Conservation (phyloP, 2,113 vertebrate species). For the Raja brachyura region DNA sequence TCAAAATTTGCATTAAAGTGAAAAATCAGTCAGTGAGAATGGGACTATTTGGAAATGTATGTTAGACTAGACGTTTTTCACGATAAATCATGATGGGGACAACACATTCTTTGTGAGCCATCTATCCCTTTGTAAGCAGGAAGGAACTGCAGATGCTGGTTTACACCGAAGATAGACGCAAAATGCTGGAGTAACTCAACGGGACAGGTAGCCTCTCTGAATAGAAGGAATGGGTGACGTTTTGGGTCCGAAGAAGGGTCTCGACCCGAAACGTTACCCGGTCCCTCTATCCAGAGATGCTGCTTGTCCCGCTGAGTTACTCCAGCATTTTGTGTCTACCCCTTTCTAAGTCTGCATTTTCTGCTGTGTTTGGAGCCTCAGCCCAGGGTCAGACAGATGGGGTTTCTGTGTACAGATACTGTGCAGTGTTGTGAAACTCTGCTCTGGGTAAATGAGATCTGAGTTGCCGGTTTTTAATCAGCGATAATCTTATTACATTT, state of each 20-base stretch:
- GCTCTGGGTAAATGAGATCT: not conserved
- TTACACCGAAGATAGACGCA: too few species aligned
- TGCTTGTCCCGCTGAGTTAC: too few species aligned
- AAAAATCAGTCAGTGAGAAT: too few species aligned
- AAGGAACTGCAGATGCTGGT: too few species aligned
- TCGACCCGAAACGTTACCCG: too few species aligned
- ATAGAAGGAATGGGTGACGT: too few species aligned
- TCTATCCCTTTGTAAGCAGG: not conserved
- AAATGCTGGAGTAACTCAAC: too few species aligned
- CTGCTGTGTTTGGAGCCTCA: not conserved
- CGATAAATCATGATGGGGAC: not conserved
- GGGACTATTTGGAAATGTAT: not conserved
- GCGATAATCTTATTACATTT: not conserved
- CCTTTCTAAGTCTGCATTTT: not conserved
- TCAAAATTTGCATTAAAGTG: not conserved
- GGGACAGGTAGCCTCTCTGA: too few species aligned
- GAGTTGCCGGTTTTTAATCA: not conserved
- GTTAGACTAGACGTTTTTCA: not conserved
- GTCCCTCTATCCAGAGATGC: too few species aligned
- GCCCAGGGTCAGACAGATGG: not conserved
- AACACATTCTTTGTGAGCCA: not conserved
- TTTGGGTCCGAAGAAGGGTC: too few species aligned
- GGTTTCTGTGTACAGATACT: not conserved
- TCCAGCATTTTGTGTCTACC: not conserved
- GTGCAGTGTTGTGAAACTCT: constrained; percentile 12